Evolutionary conservation across 2,113 vertebrate genomes (phyloP).

Genomic region (Sylvia atricapilla): DNA sequence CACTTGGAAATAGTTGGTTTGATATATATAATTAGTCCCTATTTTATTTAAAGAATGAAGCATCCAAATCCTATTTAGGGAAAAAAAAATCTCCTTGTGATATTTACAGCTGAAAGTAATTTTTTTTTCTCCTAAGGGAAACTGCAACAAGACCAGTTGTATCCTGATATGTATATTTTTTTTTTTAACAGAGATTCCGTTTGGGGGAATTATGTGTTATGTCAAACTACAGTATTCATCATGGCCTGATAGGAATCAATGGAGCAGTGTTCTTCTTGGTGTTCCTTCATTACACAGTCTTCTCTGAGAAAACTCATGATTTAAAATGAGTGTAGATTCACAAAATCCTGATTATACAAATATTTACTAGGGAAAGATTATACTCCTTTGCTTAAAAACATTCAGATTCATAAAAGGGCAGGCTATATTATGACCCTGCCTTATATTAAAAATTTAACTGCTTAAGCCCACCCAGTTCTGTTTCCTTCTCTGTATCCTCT

Average conservation of each 20-base stretch:
- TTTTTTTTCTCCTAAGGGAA: background rate
- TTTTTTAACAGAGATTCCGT: background rate
- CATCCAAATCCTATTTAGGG: background rate
- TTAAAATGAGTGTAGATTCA: background rate
- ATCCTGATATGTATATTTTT: background rate
- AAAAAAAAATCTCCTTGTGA: background rate
- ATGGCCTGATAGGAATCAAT: constrained; percentile 40
- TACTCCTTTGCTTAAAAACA: background rate
- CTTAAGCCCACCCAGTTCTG: background rate
- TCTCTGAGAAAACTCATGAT: constrained; percentile 2
- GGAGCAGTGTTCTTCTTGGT: constrained; percentile 43
- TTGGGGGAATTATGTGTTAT: constrained; percentile 7
- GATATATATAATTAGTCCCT: background rate
- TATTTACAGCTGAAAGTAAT: background rate
- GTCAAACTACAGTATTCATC: constrained; percentile 24
- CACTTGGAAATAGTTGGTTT: background rate
- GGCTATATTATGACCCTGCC: background rate
- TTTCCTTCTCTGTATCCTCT: background rate
- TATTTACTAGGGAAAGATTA: background rate
- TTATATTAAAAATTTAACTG: background rate
- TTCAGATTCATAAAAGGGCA: background rate
- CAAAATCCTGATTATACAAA: constrained; percentile 31
- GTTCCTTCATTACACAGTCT: background rate
- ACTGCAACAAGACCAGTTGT: background rate
- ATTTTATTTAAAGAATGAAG: background rate